A percentile compares a stretch with the other conserved stretches of the same genome.
phyloP scores from a whole-genome alignment of 2,797 vertebrate genomes.

The Fundulus diaphanus region DNA sequence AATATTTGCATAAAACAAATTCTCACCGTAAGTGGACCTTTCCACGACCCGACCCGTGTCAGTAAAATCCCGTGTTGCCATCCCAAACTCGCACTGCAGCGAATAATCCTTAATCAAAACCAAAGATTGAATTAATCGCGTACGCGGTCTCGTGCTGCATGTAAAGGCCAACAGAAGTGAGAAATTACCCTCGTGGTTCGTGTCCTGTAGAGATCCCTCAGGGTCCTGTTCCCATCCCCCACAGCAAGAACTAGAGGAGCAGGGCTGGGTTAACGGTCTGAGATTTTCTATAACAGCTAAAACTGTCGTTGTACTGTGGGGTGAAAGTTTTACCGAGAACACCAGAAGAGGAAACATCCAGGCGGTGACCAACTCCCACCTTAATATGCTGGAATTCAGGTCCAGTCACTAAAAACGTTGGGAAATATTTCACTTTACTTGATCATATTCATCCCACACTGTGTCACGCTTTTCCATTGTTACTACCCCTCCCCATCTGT shows the following conservation, averaged over 20 bases:
- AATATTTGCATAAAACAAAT: not conserved
- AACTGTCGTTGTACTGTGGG: not conserved
- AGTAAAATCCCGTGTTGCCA: constrained; percentile 89
- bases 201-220: constrained; percentile 82
- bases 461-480: not conserved
- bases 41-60: constrained; percentile 86
- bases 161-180: constrained; percentile 11
- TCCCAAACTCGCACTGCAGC: constrained; percentile 88
- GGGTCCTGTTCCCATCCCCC: constrained; percentile 81
- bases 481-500: not conserved
- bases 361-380: constrained; percentile 88
- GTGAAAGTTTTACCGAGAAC: constrained; percentile 83
- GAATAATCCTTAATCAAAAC: constrained; percentile 86
- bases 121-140: constrained; percentile 6
- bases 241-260: constrained; percentile 86
- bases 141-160: not conserved
- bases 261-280: constrained; percentile 1
- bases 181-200: constrained; percentile 86
- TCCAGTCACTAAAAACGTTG: constrained; percentile 84
- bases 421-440: not conserved
- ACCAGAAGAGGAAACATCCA: constrained; percentile 89
- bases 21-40: constrained; percentile 89
- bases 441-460: not conserved
- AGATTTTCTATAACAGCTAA: not conserved
- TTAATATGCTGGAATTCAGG: constrained; percentile 81